phyloP scores from a whole-genome alignment of 2,797 vertebrate genomes.

The Acipenser ruthenus region DNA sequence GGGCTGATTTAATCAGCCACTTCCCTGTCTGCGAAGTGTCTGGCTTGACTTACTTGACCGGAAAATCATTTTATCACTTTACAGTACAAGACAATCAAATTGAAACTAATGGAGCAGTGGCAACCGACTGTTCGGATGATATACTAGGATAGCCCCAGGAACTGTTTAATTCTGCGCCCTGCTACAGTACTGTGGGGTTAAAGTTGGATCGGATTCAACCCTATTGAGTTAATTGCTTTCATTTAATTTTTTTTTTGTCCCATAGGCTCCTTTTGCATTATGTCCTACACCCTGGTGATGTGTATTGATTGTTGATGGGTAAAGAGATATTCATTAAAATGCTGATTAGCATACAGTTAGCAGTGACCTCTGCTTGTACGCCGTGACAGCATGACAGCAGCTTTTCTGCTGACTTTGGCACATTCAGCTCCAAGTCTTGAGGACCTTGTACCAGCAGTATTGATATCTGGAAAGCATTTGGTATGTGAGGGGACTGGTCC shows the following conservation, averaged over 20 bases:
- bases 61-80: no score
- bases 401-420: constrained; percentile 57
- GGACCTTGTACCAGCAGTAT: constrained; percentile 31
- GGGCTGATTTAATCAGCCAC: no score
- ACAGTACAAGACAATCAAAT: no score
- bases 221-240: no score
- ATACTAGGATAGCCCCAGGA: no score
- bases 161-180: no score
- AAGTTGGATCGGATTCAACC: no score
- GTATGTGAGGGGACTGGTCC: constrained; percentile 39
- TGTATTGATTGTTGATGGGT: constrained; percentile 57
- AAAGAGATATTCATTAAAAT: constrained; percentile 43
- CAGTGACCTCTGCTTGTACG: constrained; percentile 58
- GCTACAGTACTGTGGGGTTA: no score
- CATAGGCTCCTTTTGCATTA: constrained; percentile 46
- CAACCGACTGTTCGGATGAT: no score
- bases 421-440: constrained; percentile 38
- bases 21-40: no score
- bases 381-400: constrained; percentile 41
- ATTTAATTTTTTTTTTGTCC: constrained; percentile 36
- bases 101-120: no score
- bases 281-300: constrained; percentile 51
- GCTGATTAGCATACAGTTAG: constrained; percentile 68
- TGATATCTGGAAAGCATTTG: constrained; percentile 48
- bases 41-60: no score